phyloP scores from a whole-genome alignment of 2,113 vertebrate species.

The Procavia capensis region DNA sequence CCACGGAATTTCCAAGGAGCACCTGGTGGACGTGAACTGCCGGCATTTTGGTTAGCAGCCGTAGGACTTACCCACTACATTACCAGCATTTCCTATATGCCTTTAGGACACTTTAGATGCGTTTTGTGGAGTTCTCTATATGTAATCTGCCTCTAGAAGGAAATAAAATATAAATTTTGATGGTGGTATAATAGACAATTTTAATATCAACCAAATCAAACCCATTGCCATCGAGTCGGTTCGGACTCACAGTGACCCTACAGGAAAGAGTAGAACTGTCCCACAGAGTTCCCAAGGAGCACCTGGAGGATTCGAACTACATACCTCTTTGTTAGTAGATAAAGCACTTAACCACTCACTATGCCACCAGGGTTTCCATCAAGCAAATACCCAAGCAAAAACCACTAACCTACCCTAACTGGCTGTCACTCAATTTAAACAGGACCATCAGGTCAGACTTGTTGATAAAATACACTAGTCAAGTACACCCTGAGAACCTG shows the following conservation, averaged over 20 bases:
- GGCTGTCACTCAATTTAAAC: slow-evolving; percentile 81
- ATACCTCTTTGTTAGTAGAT: too few species aligned
- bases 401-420: slow-evolving; percentile 76
- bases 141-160: slow-evolving; percentile 82
- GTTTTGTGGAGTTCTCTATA: slow-evolving; percentile 78
- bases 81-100: not conserved
- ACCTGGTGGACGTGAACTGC: too few species aligned
- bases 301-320: too few species aligned
- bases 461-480: slow-evolving; percentile 78
- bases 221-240: too few species aligned
- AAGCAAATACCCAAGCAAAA: slow-evolving; percentile 78
- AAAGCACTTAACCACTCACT: too few species aligned
- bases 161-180: slow-evolving; percentile 86
- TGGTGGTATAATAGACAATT: slow-evolving; percentile 83
- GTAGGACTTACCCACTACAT: too few species aligned
- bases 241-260: too few species aligned
- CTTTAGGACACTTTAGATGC: slow-evolving; percentile 71
- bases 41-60: too few species aligned
- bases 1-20: too few species aligned
- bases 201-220: slow-evolving; percentile 84
- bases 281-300: too few species aligned
- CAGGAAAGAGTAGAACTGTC: too few species aligned
- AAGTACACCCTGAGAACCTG: slow-evolving; percentile 70
- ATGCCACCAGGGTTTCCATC: too few species aligned
- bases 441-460: slow-evolving; percentile 72